phyloP scores from a whole-genome alignment of 2,888 invertebrate species.

The Poecilobothrus nobilitatus region DNA sequence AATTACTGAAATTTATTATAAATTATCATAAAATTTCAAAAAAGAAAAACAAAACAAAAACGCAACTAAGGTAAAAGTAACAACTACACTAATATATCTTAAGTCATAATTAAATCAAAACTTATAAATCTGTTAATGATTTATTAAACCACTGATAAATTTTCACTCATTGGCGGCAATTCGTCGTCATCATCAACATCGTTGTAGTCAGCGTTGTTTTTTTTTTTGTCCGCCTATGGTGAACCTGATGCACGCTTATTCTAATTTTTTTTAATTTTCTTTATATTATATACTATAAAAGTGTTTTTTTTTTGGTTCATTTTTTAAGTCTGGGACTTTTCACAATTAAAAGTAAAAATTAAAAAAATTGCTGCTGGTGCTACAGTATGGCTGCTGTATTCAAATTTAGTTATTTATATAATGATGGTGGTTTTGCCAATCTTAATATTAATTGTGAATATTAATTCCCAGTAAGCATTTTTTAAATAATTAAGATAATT shows the following conservation, averaged over 20 bases:
- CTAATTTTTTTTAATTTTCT: neutral
- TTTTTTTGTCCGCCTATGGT: neutral
- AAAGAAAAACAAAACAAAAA: neutral
- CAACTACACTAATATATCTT: neutral
- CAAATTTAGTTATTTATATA: neutral
- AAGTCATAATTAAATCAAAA: constrained; percentile 6
- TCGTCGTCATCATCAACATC: neutral
- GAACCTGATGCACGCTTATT: neutral
- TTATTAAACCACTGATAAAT: constrained; percentile 3
- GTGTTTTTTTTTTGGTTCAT: no score
- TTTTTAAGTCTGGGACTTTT: neutral
- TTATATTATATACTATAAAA: no score
- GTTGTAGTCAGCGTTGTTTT: neutral
- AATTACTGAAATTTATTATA: neutral
- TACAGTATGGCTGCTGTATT: neutral
- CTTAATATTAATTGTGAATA: neutral
- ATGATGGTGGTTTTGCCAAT: neutral
- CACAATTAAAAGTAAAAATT: neutral
- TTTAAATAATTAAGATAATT: no score
- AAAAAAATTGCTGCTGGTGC: neutral
- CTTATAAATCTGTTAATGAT: constrained; percentile 6
- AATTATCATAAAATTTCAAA: neutral
- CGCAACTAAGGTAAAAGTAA: neutral
- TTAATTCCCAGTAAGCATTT: no score
- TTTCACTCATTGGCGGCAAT: constrained; percentile 4